These are phyloP conservation scores for Adela reaumurella DNA, from an alignment of 2,888 invertebrate species.

Conservation along the genomic window DNA sequence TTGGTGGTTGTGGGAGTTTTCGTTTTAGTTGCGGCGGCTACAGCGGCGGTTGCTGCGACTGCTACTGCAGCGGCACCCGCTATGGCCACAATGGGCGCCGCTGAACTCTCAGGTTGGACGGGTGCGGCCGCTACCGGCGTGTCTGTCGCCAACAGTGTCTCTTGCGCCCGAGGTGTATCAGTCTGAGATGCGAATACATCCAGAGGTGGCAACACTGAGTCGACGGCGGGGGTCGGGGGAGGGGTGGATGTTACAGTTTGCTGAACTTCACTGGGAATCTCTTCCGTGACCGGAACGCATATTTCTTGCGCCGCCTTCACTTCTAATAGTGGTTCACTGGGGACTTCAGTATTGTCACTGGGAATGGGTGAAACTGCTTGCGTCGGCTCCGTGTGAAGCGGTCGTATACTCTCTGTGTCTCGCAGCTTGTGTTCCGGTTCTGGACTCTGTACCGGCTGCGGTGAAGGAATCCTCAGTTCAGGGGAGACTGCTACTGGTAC, in stretches of 20 bases:
- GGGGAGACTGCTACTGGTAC: conserved; percentile 4
- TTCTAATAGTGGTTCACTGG: not conserved
- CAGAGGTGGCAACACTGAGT: conserved; percentile 19
- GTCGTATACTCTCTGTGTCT: no score
- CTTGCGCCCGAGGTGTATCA: conserved; percentile 13
- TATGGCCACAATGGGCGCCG: conserved; percentile 21
- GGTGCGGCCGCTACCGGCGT: conserved; percentile 14
- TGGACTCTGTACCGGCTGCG: conserved; percentile 6
- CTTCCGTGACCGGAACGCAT: conserved; percentile 41
- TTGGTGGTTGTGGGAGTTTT: conserved; percentile 15
- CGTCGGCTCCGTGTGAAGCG: no score
- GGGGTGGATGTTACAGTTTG: conserved; percentile 20
- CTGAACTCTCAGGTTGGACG: conserved; percentile 10
- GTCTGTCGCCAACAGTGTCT: not conserved
- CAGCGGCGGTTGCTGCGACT: conserved; percentile 19
- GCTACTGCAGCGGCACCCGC: conserved; percentile 25
- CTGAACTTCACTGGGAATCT: conserved; percentile 24
- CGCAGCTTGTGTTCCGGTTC: not conserved
- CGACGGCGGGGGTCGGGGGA: conserved; percentile 17
- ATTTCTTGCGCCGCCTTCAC: conserved; percentile 36
- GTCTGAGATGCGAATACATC: conserved; percentile 19
- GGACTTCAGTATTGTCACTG: not conserved
- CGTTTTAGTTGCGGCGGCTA: conserved; percentile 16
- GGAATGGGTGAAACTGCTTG: conserved; percentile 12
- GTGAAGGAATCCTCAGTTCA: conserved; percentile 3